Evolutionary conservation across 2,888 invertebrate genomes (phyloP).

Genomic region (Tholera decimalis): DNA sequence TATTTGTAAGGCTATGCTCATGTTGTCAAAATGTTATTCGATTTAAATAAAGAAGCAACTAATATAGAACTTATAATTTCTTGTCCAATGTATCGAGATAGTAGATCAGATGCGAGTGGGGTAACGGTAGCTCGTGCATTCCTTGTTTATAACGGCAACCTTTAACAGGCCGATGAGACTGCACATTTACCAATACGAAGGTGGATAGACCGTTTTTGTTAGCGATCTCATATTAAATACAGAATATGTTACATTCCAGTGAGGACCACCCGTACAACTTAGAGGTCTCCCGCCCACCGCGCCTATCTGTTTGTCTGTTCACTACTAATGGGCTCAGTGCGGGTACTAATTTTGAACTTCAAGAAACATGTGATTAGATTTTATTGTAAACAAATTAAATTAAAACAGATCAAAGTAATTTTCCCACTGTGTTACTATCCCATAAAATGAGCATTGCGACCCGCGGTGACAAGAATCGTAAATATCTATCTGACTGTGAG

Average conservation of each 20-base stretch:
- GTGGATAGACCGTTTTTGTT: constrained; percentile 37
- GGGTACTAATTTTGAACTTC: too few relatives aligned
- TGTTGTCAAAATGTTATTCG: too few relatives aligned
- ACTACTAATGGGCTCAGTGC: too few relatives aligned
- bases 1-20: too few relatives aligned
- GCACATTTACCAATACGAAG: constrained; percentile 52
- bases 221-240: constrained; percentile 12
- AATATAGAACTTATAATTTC: constrained; percentile 65
- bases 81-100: constrained; percentile 70
- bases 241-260: not conserved
- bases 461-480: constrained; percentile 4
- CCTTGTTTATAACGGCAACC: constrained; percentile 69
- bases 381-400: constrained; percentile 22
- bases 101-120: constrained; percentile 71
- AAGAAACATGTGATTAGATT: constrained; percentile 13
- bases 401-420: constrained; percentile 31
- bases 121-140: constrained; percentile 76
- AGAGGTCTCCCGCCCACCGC: too few relatives aligned
- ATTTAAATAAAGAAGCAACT: constrained; percentile 36
- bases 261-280: too few relatives aligned
- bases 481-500: constrained; percentile 17
- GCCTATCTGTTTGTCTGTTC: too few relatives aligned
- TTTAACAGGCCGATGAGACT: constrained; percentile 61
- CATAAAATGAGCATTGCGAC: constrained; percentile 33
- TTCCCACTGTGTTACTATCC: constrained; percentile 45